Conservation (phyloP, 2,888 invertebrate genomes). For the Belgica antarctica region DNA sequence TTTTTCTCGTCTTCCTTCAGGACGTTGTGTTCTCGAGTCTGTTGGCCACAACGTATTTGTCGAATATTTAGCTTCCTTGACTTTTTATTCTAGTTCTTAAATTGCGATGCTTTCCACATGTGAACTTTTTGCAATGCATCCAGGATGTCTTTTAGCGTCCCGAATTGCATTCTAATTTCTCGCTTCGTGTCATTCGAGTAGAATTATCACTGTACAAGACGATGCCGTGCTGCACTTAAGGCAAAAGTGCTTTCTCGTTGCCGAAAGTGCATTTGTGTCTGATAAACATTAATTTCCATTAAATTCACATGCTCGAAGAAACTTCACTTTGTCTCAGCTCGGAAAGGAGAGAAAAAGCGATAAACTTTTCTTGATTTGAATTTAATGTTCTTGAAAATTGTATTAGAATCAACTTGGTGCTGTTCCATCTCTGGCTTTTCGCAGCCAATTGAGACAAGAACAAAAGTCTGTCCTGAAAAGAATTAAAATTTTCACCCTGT, state of each 20-base stretch:
- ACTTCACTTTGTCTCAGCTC: neutral
- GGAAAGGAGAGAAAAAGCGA: neutral
- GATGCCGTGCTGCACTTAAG: neutral
- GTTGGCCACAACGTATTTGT: neutral
- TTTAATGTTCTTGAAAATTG: constrained; percentile 27
- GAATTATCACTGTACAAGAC: neutral
- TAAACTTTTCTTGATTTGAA: constrained; percentile 20
- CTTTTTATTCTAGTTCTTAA: too few species aligned
- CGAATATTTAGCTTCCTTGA: neutral
- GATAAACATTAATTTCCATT: constrained; percentile 23
- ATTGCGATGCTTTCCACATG: too few species aligned
- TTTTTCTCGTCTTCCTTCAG: neutral
- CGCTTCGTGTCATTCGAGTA: neutral
- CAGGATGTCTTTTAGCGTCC: too few species aligned
- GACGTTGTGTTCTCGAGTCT: neutral
- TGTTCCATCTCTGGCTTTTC: too few species aligned
- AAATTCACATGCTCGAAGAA: neutral
- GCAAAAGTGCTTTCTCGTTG: neutral
- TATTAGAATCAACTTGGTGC: constrained; percentile 3
- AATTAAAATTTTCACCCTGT: too few species aligned
- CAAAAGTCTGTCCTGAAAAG: too few species aligned
- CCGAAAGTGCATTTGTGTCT: neutral
- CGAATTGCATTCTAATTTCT: neutral
- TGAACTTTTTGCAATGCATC: too few species aligned
- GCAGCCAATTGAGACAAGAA: too few species aligned